Percentiles rank a stretch among this genome's conserved stretches.
Conservation (phyloP, 2,888 invertebrate genomes). For the Habrosyne pyritoides region DNA sequence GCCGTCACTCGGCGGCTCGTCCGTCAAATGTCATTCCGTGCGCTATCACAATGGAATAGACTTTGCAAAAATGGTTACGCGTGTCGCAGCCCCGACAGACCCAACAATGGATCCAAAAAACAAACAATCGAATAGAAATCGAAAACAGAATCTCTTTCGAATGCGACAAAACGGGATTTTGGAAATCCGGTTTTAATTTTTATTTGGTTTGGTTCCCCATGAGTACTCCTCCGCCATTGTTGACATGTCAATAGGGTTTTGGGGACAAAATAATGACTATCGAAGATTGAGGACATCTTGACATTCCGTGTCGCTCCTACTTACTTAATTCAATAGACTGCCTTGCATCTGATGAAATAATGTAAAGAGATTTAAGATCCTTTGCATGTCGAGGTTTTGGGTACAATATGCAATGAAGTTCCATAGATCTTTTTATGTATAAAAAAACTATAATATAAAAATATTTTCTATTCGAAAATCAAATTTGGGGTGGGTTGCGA, state of each 20-base stretch:
- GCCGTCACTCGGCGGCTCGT: conserved; percentile 51
- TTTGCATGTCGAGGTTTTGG: neutral
- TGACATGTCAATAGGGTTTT: conserved; percentile 45
- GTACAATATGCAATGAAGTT: neutral
- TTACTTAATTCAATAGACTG: conserved; percentile 1
- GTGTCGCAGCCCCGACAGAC: conserved; percentile 68
- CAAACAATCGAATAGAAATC: conserved; percentile 82
- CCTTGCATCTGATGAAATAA: conserved; percentile 1
- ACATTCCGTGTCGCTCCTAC: conserved; percentile 1
- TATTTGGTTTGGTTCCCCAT: conserved; percentile 64
- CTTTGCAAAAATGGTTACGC: conserved; percentile 79
- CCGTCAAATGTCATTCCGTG: conserved; percentile 76
- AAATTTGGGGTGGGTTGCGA: neutral
- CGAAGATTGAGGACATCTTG: conserved; percentile 32
- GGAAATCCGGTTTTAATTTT: conserved; percentile 79
- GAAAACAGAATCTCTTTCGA: conserved; percentile 79
- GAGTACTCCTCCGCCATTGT: conserved; percentile 57
- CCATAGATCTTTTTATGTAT: neutral
- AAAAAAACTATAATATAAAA: too few species aligned
- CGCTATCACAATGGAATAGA: conserved; percentile 76
- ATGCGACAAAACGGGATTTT: conserved; percentile 80
- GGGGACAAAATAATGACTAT: conserved; percentile 44
- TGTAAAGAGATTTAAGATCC: neutral
- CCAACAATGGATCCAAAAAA: conserved; percentile 78
- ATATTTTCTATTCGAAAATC: neutral